Percentiles rank a stretch among this genome's conserved stretches.
phyloP scores from a whole-genome alignment of 2,113 vertebrate species.

The Galemys pyrenaicus region DNA sequence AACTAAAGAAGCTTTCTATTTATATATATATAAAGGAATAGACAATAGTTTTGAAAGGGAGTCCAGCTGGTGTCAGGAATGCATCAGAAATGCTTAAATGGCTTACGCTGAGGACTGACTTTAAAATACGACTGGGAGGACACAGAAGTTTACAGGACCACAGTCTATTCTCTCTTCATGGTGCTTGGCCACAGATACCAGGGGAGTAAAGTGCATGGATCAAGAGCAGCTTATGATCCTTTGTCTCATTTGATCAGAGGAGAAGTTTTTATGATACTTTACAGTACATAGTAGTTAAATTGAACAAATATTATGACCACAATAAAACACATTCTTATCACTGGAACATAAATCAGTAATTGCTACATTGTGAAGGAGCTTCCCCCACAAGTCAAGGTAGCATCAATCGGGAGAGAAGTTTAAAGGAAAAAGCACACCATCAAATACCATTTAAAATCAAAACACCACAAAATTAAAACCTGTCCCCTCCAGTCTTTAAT shows the following conservation, averaged over 20 bases:
- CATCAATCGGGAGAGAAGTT: conserved; percentile 61
- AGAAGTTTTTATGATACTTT: conserved; percentile 78
- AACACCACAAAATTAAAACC: conserved; percentile 82
- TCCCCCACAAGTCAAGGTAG: conserved; percentile 71
- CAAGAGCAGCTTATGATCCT: conserved; percentile 56
- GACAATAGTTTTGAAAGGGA: not conserved
- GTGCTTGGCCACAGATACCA: not conserved
- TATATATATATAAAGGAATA: not conserved
- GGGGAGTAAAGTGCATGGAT: not conserved
- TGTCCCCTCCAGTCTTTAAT: conserved; percentile 76
- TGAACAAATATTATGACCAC: conserved; percentile 82
- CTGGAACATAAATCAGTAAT: conserved; percentile 81
- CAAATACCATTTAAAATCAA: conserved; percentile 76
- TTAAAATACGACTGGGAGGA: conserved; percentile 2
- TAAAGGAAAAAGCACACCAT: conserved; percentile 73
- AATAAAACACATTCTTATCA: conserved; percentile 84
- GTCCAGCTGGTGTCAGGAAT: not conserved
- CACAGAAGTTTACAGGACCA: not conserved
- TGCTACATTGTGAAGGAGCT: conserved; percentile 75
- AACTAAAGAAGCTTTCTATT: conserved; percentile 5
- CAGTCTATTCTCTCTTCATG: not conserved
- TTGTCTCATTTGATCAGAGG: conserved; percentile 74
- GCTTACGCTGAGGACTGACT: not conserved
- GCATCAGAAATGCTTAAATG: not conserved
- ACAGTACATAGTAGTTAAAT: conserved; percentile 76